These are phyloP conservation scores for Aphidius ervi DNA, from an alignment of 1,140 invertebrate genomes.

Conservation along the genomic window DNA sequence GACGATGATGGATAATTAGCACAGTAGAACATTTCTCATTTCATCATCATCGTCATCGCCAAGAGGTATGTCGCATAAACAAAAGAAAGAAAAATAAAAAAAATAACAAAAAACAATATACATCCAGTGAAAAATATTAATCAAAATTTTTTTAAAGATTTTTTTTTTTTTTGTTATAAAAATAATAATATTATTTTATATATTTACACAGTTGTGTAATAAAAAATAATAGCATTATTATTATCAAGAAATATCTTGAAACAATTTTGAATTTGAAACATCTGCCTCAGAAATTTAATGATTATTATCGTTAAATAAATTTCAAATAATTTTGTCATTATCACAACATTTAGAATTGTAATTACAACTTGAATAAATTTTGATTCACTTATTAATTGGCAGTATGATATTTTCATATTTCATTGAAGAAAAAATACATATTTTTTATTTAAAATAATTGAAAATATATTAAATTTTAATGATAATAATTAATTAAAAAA, in stretches of 20 bases:
- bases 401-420: too few relatives aligned
- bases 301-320: too few relatives aligned
- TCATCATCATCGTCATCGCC: too few relatives aligned
- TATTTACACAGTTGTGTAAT: too few relatives aligned
- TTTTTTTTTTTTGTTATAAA: background rate
- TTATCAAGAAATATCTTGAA: background rate
- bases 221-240: background rate
- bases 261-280: background rate
- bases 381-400: too few relatives aligned
- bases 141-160: background rate
- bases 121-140: background rate
- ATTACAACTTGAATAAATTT: too few relatives aligned
- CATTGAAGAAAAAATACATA: too few relatives aligned
- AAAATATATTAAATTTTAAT: too few relatives aligned
- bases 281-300: background rate
- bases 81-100: slow-evolving; percentile 10
- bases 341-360: too few relatives aligned
- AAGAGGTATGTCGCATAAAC: background rate
- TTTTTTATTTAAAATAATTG: too few relatives aligned
- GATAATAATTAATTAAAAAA: background rate
- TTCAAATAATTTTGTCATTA: too few relatives aligned
- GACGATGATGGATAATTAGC: slow-evolving; percentile 16
- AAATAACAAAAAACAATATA: slow-evolving; percentile 5
- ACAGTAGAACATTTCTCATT: slow-evolving; percentile 9
- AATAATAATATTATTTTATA: too few relatives aligned